Percentiles rank a stretch among this genome's conserved stretches.
Conservation (phyloP, 2,797 vertebrate species). For the Hippopotamyrus pictus region DNA sequence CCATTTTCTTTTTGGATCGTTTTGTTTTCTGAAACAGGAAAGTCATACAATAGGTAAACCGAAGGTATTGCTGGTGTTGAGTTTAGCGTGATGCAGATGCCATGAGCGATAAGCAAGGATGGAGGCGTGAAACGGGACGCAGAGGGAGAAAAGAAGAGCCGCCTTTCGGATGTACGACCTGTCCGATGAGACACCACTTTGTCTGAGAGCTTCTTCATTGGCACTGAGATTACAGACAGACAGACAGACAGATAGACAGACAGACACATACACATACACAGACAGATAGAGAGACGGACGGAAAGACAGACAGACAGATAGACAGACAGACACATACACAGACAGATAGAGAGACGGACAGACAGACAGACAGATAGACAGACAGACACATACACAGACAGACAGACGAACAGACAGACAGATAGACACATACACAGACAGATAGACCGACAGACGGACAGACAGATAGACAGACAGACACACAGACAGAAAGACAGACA, state of each 20-base stretch:
- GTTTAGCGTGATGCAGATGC: neutral
- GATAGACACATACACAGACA: no score
- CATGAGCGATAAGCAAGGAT: neutral
- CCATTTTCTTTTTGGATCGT: neutral
- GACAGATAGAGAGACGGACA: no score
- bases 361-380: no score
- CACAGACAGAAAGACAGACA: no score
- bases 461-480: no score
- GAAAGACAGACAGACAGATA: no score
- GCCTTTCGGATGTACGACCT: neutral
- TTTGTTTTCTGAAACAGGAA: slow-evolving; percentile 19
- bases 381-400: no score
- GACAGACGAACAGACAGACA: no score
- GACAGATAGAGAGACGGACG: no score
- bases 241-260: no score
- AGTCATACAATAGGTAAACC: neutral
- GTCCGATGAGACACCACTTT: neutral
- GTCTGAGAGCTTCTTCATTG: neutral
- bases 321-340: neutral
- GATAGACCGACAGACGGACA: no score
- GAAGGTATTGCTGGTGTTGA: neutral
- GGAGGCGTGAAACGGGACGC: neutral
- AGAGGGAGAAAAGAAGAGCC: neutral
- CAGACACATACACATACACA: no score
- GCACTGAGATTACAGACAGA: neutral